Base-by-base conservation (phyloP, 92 coral and sea anemone species). In the Porites rus region DNA sequence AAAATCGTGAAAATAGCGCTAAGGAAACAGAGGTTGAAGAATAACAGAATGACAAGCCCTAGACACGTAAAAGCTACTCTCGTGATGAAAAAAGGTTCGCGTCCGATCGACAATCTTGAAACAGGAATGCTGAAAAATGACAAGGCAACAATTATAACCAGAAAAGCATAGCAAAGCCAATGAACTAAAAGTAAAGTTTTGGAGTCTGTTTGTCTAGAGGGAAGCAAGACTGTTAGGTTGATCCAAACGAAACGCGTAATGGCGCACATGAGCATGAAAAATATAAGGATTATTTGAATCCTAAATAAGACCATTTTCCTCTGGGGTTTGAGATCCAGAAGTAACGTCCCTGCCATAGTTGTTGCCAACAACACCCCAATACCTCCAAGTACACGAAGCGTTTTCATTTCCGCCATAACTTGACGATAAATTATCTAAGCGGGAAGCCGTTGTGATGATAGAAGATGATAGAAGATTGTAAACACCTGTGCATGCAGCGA, bases 221-320 rank as follows among this genome's bases (percentile, higher is more conserved):
- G 88, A 21, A 90, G 60, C 43, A 77, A 51, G 16, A 69, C 68
- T 14, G 85, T 66, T 18, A 93, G 78, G 59, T 80, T 90, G 53
- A 71, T 53, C 96, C 96, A 93, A 51, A 93, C 78, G 61, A 72
- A 93, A 24, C 94, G 92, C 74, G 96, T 88, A 10, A 93, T 50
- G 43, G 87, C 56, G 61, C 72, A 68, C 71, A 93, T 52, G 24
- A 86, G 17, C 46, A 85, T 17, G 54, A 77, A 28, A 82, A 91
- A 75, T 3, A 91, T 28, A 38, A 74, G 77, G 65, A 77, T 31
- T 7, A 91, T 20, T 73, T 93, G 96, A 61, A 93, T 51, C 65
- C 93, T 81, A 16, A 91, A 79, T 21, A 84, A 72, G 10, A 74
- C 66, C 58, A 63, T 74, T 76, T 89, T 93, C 69, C 80, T 91